Conservation (phyloP, 2,797 vertebrate species). For the Sebastes melanostomus region DNA sequence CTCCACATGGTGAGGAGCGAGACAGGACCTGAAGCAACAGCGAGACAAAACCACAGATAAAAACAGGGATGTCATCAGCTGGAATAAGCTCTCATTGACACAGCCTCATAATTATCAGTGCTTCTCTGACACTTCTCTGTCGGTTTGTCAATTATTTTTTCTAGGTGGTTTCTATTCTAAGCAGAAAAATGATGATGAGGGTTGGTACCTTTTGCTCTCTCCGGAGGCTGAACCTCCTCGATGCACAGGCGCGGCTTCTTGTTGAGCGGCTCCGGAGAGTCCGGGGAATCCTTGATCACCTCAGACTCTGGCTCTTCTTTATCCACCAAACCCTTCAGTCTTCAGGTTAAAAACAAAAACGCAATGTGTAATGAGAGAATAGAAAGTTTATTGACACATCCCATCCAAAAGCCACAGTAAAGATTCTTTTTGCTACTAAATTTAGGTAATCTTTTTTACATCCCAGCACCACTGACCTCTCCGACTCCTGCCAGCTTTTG, state of each 20-base stretch:
- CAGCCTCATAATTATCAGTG: not conserved
- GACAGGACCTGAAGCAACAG: constrained; percentile 87
- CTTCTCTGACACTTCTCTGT: not conserved
- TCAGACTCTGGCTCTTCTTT: constrained; percentile 94
- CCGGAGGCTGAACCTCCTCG: constrained; percentile 87
- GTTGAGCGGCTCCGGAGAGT: constrained; percentile 96
- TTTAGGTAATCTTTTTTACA: not conserved
- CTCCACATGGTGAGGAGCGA: constrained; percentile 96
- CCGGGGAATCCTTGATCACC: constrained; percentile 97
- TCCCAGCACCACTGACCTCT: constrained; percentile 79
- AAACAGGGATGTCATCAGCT: not conserved
- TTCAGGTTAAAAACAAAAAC: constrained; percentile 46
- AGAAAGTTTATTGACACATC: not conserved
- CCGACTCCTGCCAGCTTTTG: constrained; percentile 93
- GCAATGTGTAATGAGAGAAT: not conserved
- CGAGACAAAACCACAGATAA: not conserved
- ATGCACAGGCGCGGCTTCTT: constrained; percentile 92
- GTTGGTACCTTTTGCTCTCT: constrained; percentile 91
- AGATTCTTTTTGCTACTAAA: not conserved
- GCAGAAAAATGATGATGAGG: not conserved
- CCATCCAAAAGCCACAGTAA: not conserved
- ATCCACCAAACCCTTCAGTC: constrained; percentile 90
- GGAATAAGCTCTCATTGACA: not conserved
- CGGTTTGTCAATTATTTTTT: not conserved
- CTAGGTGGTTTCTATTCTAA: not conserved